Evolutionary conservation across 2,888 invertebrate genomes (phyloP).

Genomic region (Epirrhoe alternata): DNA sequence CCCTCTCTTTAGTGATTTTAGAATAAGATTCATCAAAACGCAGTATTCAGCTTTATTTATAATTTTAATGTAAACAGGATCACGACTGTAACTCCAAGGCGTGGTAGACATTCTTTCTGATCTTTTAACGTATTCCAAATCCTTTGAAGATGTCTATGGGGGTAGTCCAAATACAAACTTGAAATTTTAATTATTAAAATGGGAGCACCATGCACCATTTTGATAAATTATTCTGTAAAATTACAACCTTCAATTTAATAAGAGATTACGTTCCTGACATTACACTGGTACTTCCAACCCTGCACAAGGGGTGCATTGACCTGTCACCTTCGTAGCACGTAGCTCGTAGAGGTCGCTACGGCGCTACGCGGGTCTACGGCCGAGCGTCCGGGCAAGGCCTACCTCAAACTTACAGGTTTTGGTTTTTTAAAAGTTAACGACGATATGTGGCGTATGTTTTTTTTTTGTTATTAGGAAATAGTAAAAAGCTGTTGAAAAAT

Average conservation of each 20-base stretch:
- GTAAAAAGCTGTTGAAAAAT: neutral
- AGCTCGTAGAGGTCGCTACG: slow-evolving; percentile 41
- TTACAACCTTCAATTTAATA: neutral
- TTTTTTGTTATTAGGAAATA: neutral
- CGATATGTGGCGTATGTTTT: neutral
- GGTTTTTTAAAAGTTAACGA: neutral
- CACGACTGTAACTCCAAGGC: too few relatives aligned
- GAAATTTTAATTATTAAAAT: neutral
- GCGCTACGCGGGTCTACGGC: slow-evolving; percentile 46
- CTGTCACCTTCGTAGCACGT: slow-evolving; percentile 45
- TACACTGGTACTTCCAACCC: slow-evolving; percentile 4
- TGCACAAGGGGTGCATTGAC: slow-evolving; percentile 31
- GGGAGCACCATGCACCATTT: neutral
- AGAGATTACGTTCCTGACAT: neutral
- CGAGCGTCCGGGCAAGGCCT: slow-evolving; percentile 42
- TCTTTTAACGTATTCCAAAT: too few relatives aligned
- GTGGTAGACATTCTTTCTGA: too few relatives aligned
- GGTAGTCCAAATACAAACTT: too few relatives aligned
- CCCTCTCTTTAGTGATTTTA: too few relatives aligned
- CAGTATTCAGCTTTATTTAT: too few relatives aligned
- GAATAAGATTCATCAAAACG: too few relatives aligned
- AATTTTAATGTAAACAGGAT: too few relatives aligned
- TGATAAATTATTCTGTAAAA: neutral
- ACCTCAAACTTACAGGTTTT: neutral
- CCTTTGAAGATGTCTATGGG: too few relatives aligned